Base-by-base conservation (phyloP, 2,113 vertebrate species). In the Onychostoma macrolepis region DNA sequence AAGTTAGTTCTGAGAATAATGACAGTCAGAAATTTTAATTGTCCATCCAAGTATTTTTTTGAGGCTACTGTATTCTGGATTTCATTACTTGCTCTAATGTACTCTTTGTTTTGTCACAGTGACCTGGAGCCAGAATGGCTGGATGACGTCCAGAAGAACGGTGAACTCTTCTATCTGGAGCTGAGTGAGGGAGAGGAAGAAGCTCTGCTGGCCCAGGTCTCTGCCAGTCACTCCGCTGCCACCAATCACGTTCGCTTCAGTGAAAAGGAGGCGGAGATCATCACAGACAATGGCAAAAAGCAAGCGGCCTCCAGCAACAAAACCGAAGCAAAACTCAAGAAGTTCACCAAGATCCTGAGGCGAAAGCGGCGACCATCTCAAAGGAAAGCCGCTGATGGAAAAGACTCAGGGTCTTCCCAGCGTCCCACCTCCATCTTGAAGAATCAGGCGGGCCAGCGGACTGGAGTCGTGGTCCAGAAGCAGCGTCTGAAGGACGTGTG, bases 101-200 rank as follows among this genome's bases (percentile, higher is more conserved):
- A 63, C 13, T 45, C 9, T 80, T 3, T 88, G 12, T 69, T 65
- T 86, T 48, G 43, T 65, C 90, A 10, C 89, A 99, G 98, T 92
- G 97, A 98, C 77, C 92, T 99, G 79, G 97, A 98, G 87, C 97
- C 98, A 6, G 98, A 99, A 82, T 99, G 98, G 98, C 92, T 97
- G 90, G 96, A 98, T 2, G 95, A 96, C 4, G 96, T 99, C 58
- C 97, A 99, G 94, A 97, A 95, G 91, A 98, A 97, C 4, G 98
- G 98, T 2, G 97, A 99, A 85, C 95, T 99, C 3, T 99, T 99
- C 92, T 99, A 99, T 90, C 92, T 99, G 89, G 98, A 99, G 90
- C 80, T 99, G 88, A 99, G 97, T 82, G 98, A 98, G 88, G 96
- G 93, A 0, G 98, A 99, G 89, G 98, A 98, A 91, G 97, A 97